Conservation (phyloP, 1,140 invertebrate species). For the Bombus sibiricus region DNA sequence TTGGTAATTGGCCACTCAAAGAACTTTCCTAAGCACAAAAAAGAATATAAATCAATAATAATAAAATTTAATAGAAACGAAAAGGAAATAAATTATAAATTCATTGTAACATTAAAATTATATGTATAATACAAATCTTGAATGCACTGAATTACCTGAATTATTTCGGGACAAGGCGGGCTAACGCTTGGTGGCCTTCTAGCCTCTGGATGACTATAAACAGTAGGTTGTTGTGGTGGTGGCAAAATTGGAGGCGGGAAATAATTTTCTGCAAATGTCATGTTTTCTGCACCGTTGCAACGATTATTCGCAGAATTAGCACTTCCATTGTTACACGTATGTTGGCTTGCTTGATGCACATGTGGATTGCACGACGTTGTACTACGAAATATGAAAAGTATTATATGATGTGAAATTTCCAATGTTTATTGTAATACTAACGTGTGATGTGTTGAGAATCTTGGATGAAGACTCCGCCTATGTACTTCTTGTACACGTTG, state of each 20-base stretch:
- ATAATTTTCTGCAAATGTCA: conserved; percentile 62
- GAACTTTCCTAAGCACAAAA: conserved; percentile 65
- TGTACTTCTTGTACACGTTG: conserved; percentile 88
- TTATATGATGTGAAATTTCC: conserved; percentile 1
- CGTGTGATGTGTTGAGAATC: conserved; percentile 71
- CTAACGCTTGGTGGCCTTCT: conserved; percentile 73
- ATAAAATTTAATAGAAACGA: neutral
- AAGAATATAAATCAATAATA: conserved; percentile 14
- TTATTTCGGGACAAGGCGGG: conserved; percentile 57
- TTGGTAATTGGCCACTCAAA: conserved; percentile 45
- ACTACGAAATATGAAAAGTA: conserved; percentile 60
- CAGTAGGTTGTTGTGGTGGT: conserved; percentile 80
- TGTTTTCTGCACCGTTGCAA: conserved; percentile 61
- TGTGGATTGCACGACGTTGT: conserved; percentile 68
- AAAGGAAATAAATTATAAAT: neutral
- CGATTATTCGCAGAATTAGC: conserved; percentile 61
- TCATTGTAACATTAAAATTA: neutral
- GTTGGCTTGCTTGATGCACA: conserved; percentile 66
- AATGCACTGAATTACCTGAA: conserved; percentile 51
- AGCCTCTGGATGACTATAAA: conserved; percentile 82
- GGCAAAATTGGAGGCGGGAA: conserved; percentile 71
- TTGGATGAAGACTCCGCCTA: conserved; percentile 84
- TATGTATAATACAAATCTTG: neutral
- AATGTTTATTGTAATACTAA: conserved; percentile 58
- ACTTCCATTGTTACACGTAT: conserved; percentile 59